Base-by-base conservation (phyloP, 2,797 vertebrate species). In the Knipowitschia caucasica region DNA sequence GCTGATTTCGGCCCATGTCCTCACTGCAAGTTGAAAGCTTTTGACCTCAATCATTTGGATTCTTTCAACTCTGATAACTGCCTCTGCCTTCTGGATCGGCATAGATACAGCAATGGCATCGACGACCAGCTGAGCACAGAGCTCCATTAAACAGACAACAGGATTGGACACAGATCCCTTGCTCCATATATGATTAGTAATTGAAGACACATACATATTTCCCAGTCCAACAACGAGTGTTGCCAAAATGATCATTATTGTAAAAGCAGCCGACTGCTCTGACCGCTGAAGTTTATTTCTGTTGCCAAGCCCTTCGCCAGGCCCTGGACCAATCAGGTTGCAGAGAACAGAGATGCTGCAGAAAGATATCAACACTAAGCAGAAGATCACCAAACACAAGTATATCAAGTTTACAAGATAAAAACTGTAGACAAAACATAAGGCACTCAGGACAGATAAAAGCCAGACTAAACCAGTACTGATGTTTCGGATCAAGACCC, bases 321-420 rank as follows among this genome's bases (percentile, higher is more conserved):
- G 63, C 4, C 31, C 9, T 0, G 46, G 47, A 25, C 20, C 46
- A 18, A 4, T 56, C 24, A 68, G 61, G 38, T 17, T 23, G 0
- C 25, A 12, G 18, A 67, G 69, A 12, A 62, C 36, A 0, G 54
- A 58, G 15, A 70, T 0, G 34, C 45, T 46, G 21, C 67, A 65
- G 4, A 57, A 65, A 3, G 7, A 15, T 0, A 24, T 3, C 0
- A 43, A 14, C 2, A 10, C 2, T 0, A 36, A 1, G 0, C 15
- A 4, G 3, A 1, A 26, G 18, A 55, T 45, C 3, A 15, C 34
- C 20, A 39, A 1, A 8, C 15, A 11, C 1, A 1, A 1, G 4
- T 1, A 23, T 9, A 2, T 2, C 1, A 1, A 0, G 2, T 42
- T 24, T 14, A 6, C 5, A 1, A 3, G 3, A 4, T 7, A 14